phyloP scores from a whole-genome alignment of 2,113 vertebrate species.

The Chunga burmeisteri region DNA sequence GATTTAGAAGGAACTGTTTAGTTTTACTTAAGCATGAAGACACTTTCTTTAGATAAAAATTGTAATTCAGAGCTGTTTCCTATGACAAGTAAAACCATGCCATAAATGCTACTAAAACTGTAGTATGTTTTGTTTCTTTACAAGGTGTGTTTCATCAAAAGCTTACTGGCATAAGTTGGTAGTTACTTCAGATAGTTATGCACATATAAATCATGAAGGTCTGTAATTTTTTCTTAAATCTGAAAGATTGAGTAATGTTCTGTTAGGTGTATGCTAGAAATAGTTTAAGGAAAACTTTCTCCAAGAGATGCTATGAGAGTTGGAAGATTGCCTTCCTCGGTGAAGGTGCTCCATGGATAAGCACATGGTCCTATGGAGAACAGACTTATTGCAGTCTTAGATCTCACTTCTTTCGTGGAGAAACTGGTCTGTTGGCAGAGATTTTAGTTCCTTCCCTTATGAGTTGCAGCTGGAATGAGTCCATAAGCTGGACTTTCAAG shows the following conservation, averaged over 20 bases:
- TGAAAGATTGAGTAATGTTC: background rate
- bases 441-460: background rate
- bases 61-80: background rate
- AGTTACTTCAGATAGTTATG: background rate
- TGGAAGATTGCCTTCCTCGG: background rate
- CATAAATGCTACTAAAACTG: background rate
- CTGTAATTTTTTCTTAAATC: background rate
- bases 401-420: background rate
- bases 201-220: background rate
- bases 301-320: fast-evolving
- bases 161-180: background rate
- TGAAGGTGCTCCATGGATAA: background rate
- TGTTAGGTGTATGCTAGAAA: background rate
- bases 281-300: background rate
- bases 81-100: background rate
- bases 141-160: background rate
- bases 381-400: background rate
- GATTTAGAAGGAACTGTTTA: background rate
- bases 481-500: background rate
- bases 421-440: background rate
- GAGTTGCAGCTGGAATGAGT: background rate
- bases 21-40: background rate
- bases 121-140: background rate
- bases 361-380: background rate
- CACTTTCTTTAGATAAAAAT: background rate